Percentiles rank a stretch among this genome's conserved stretches.
These are phyloP conservation scores for Eucidaris tribuloides DNA, from an alignment of 35 echinoderm and acorn worm species.

Conservation along the genomic window DNA sequence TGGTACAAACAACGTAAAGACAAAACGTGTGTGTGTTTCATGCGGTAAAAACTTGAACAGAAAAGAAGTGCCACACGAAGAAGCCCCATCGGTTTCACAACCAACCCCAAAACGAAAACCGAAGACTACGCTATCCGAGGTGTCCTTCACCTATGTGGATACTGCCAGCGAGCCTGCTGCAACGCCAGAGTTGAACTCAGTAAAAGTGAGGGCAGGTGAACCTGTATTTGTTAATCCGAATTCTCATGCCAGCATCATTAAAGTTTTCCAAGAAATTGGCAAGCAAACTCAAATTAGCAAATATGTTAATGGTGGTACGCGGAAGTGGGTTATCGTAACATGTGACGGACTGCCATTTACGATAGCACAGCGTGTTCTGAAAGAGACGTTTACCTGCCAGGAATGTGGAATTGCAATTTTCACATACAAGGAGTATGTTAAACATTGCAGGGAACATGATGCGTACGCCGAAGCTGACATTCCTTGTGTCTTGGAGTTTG, in stretches of 20 bases:
- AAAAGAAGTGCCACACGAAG: no score
- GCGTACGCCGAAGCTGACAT: not conserved
- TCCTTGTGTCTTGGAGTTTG: slow-evolving; percentile 13
- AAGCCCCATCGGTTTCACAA: no score
- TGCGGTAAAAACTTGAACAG: not conserved
- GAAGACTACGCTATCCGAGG: no score
- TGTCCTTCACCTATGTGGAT: no score
- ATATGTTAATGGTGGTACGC: not conserved
- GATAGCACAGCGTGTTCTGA: not conserved
- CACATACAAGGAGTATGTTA: not conserved
- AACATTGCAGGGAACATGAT: not conserved
- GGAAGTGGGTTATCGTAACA: not conserved
- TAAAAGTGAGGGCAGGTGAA: not conserved
- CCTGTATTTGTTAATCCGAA: slow-evolving; percentile 12
- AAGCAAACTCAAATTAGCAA: not conserved
- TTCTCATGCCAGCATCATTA: not conserved
- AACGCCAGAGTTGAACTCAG: no score
- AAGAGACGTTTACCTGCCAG: slow-evolving; percentile 4
- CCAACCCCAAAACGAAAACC: no score
- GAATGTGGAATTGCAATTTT: not conserved
- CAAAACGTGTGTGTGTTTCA: not conserved
- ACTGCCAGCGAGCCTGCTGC: no score
- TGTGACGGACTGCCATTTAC: slow-evolving; percentile 36
- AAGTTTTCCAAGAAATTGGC: not conserved
- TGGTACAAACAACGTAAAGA: not conserved